Conservation (phyloP, 2,113 vertebrate genomes). For the Sporophila hypoxantha region DNA sequence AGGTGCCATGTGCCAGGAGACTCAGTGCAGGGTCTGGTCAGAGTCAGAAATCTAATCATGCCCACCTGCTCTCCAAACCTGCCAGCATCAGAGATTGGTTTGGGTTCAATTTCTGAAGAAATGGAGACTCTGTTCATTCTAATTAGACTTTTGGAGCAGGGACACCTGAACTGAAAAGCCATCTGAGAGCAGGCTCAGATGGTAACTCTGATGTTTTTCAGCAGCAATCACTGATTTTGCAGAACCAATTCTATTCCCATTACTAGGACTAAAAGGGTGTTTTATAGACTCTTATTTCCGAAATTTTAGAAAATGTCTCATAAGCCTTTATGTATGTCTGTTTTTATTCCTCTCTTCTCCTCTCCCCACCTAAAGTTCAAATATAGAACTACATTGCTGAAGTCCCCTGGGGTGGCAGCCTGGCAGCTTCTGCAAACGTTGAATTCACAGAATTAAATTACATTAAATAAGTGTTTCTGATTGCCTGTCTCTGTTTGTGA, state of each 20-base stretch:
- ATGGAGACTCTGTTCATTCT: neutral
- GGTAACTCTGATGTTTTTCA: neutral
- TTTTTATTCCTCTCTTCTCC: neutral
- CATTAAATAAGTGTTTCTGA: neutral
- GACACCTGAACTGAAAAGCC: constrained; percentile 12
- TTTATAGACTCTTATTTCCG: neutral
- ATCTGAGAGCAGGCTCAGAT: neutral
- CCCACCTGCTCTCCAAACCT: constrained; percentile 36
- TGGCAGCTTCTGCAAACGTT: neutral
- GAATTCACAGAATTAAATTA: neutral
- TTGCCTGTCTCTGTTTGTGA: neutral
- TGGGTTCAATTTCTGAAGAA: constrained; percentile 29
- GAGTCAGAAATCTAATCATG: constrained; percentile 27
- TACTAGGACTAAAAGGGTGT: neutral
- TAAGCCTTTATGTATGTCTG: neutral
- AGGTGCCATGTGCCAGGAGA: constrained; percentile 6
- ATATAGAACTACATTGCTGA: neutral
- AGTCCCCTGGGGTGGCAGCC: neutral
- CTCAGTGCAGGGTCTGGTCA: neutral
- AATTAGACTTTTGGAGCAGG: constrained; percentile 31
- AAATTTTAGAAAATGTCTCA: neutral
- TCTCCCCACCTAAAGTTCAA: neutral
- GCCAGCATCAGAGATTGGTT: constrained; percentile 3
- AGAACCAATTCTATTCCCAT: neutral
- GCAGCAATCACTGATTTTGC: neutral